Base-by-base conservation (phyloP, 2,888 invertebrate species). In the Poecilobothrus nobilitatus region DNA sequence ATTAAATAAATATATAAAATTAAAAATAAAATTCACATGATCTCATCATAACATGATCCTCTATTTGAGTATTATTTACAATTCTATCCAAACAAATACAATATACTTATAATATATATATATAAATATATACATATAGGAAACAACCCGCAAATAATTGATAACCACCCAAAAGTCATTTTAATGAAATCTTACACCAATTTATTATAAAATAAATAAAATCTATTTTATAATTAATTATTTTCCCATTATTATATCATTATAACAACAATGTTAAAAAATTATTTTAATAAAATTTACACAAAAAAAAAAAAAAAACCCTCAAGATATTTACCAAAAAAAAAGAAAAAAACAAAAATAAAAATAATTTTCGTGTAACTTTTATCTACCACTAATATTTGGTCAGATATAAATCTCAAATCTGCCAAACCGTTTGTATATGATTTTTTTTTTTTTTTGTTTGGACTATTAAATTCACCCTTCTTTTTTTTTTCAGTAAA, bases 381-480 rank as follows among this genome's bases (percentile, higher is more conserved):
- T 53, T n/a, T 53, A 53, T 53, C 12, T 18, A 53, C 53, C 53
- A 53, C 53, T 53, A 53, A 53, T 53, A 53, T 53, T 53, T 53
- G 53, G 53, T 53, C 53, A 53, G 53, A 53, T 53, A 53, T 53
- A 53, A 53, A 53, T 53, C 53, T 53, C 53, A 53, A 18, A 53
- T 53, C 6, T 53, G 53, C 53, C 53, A 53, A 53, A 53, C 53
- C 18, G 18, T 37, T 3, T 37, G 37, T 37, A 12, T 37, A 7
- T 27, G 27, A 53, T 18, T 2, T 4, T 53, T 53, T 53, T 53
- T 18, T 4, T 53, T 53, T 53, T 9, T 15, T 44, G 10, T 9
- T 27, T 27, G 27, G 27, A 27, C 18, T 53, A 53, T 53, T 53
- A 53, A 18, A 53, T 53, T 53, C 53, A 53, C 53, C 53, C 53